Percentiles rank a stretch among this genome's conserved stretches.
Conservation (phyloP, 2,113 vertebrate genomes). For the Rhegmatorhina hoffmannsi region DNA sequence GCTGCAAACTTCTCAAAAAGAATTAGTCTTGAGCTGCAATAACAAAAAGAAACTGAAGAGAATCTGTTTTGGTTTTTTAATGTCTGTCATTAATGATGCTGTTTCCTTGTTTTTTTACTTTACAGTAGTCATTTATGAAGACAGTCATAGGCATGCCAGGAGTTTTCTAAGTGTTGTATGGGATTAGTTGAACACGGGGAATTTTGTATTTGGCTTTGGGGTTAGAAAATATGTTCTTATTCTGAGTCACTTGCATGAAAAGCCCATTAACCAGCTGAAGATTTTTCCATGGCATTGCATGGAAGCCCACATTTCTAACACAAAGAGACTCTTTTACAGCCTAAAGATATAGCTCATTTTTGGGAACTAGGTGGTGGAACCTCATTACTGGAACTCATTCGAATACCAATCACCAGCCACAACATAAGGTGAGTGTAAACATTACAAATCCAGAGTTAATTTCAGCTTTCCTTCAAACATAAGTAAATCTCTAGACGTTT, state of each 20-base stretch:
- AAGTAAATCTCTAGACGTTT: not conserved
- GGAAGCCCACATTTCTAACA: not conserved
- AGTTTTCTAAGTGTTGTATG: not conserved
- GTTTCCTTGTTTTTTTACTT: not conserved
- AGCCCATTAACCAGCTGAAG: not conserved
- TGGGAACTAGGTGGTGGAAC: constrained; percentile 97
- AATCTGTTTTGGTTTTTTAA: not conserved
- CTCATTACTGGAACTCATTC: constrained; percentile 87
- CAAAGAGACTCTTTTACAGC: constrained; percentile 74
- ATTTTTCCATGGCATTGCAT: not conserved
- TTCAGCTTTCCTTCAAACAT: not conserved
- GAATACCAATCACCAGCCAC: constrained; percentile 84
- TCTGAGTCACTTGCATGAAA: not conserved
- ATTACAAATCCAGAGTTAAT: not conserved
- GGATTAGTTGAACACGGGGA: not conserved
- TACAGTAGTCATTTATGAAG: not conserved
- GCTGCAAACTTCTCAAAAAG: not conserved
- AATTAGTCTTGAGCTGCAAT: not conserved
- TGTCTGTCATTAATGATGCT: not conserved
- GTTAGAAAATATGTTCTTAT: not conserved
- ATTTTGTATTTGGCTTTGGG: not conserved
- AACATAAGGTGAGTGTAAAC: constrained; percentile 78
- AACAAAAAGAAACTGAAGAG: not conserved
- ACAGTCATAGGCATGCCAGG: not conserved
- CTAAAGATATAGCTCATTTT: constrained; percentile 92